phyloP scores from a whole-genome alignment of 2,113 vertebrate species.

The Proterorhinus semilunaris region DNA sequence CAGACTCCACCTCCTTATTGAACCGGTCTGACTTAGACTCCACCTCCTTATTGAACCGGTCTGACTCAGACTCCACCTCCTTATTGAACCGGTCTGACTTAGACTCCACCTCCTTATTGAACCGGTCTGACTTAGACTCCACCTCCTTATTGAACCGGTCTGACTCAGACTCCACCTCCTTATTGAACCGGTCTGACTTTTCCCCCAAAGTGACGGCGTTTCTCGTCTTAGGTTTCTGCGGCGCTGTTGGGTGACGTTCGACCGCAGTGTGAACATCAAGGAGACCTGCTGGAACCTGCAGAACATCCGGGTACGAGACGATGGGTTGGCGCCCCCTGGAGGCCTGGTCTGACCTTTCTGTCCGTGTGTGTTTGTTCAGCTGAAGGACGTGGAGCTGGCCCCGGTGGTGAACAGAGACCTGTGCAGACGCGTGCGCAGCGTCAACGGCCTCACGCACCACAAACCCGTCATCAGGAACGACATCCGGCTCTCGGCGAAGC shows the following conservation, averaged over 20 bases:
- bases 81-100: too few species aligned
- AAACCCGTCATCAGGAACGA: conserved; percentile 85
- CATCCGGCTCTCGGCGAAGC: conserved; percentile 85
- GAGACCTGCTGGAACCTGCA: conserved; percentile 92
- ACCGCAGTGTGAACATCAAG: conserved; percentile 89
- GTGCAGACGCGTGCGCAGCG: conserved; percentile 81
- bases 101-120: too few species aligned
- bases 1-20: too few species aligned
- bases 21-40: too few species aligned
- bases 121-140: too few species aligned
- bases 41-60: too few species aligned
- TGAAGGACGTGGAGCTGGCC: conserved; percentile 87
- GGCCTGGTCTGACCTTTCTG: too few species aligned
- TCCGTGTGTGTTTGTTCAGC: conserved; percentile 57
- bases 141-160: too few species aligned
- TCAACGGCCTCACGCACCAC: conserved; percentile 87
- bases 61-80: too few species aligned
- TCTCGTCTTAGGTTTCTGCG: conserved; percentile 81
- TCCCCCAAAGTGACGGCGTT: not conserved
- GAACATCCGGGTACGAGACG: conserved; percentile 82
- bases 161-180: too few species aligned
- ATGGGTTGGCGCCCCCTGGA: too few species aligned
- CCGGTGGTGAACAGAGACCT: conserved; percentile 89
- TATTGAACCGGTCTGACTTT: too few species aligned
- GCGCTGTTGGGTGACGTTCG: conserved; percentile 89